These are phyloP conservation scores for Tetranychus piercei DNA, from an alignment of 2,888 invertebrate species.

Conservation along the genomic window DNA sequence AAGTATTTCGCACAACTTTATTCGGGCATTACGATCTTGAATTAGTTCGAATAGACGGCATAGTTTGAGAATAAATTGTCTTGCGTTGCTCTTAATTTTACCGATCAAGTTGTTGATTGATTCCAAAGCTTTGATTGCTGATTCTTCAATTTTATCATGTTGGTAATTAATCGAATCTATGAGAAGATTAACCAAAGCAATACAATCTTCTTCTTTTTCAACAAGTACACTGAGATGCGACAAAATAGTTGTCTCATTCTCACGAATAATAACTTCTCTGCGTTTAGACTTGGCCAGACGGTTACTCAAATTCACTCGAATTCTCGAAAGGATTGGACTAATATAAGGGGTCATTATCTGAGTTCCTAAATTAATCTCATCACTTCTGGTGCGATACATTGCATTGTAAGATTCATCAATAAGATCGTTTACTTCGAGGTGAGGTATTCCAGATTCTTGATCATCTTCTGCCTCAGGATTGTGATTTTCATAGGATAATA, in stretches of 20 bases:
- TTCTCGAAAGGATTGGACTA: background rate
- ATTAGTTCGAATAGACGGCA: conserved; percentile 24
- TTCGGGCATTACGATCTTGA: conserved; percentile 27
- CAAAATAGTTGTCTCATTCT: conserved; percentile 30
- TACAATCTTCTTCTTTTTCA: conserved; percentile 24
- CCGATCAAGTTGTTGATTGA: conserved; percentile 2
- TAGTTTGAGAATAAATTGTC: conserved; percentile 10
- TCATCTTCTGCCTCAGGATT: background rate
- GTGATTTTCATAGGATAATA: background rate
- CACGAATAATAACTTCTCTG: background rate
- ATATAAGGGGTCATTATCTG: background rate
- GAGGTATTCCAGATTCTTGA: background rate
- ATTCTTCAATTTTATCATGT: background rate
- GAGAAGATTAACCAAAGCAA: background rate
- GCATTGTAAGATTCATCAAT: background rate
- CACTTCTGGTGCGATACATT: conserved; percentile 21
- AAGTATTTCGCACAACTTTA: conserved; percentile 18
- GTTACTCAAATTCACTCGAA: background rate
- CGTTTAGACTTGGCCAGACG: background rate
- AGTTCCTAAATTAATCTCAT: background rate
- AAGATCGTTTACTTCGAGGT: background rate
- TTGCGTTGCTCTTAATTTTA: background rate
- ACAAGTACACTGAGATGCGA: conserved; percentile 30
- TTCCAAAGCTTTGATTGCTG: background rate
- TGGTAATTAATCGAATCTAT: background rate